Percentiles rank a stretch among this genome's conserved stretches.
These are phyloP conservation scores for Agraylea sexmaculata DNA, from an alignment of 1,140 invertebrate genomes.

Conservation along the genomic window DNA sequence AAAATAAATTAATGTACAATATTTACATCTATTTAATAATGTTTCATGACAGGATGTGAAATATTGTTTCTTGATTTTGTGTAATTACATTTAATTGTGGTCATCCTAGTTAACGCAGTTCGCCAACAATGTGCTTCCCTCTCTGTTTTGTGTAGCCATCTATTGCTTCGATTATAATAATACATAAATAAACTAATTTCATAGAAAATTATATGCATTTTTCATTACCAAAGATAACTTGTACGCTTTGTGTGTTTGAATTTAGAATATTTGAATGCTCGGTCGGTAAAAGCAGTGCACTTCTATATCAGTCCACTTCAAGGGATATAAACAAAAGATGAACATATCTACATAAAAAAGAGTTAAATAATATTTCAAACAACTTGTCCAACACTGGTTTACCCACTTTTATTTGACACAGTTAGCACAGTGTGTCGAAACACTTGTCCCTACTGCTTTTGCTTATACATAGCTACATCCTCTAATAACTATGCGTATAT, in stretches of 20 bases:
- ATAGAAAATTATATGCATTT: constrained; percentile 10
- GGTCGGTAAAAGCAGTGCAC: too few species aligned
- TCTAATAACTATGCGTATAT: too few species aligned
- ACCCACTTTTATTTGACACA: too few species aligned
- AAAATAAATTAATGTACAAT: constrained; percentile 23
- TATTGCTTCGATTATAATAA: constrained; percentile 19
- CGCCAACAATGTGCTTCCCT: constrained; percentile 23
- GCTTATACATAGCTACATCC: too few species aligned
- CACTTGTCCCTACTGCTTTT: too few species aligned
- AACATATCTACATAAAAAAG: too few species aligned
- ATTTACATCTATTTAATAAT: constrained; percentile 18
- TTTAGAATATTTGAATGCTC: too few species aligned
- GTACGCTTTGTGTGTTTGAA: constrained; percentile 8
- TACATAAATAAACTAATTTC: constrained; percentile 19
- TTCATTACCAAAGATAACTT: neutral
- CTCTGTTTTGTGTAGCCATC: constrained; percentile 21
- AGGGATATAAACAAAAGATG: too few species aligned
- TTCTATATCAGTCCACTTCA: too few species aligned
- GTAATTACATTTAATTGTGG: constrained; percentile 8
- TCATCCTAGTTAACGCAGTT: constrained; percentile 21
- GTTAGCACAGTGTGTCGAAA: too few species aligned
- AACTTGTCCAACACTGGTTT: too few species aligned
- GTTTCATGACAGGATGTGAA: neutral
- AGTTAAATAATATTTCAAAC: too few species aligned
- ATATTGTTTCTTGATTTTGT: neutral